A percentile compares a stretch with the other conserved stretches of the same genome.
These are phyloP conservation scores for Sebastes diploproa DNA, from an alignment of 2,797 vertebrate genomes.

Conservation along the genomic window DNA sequence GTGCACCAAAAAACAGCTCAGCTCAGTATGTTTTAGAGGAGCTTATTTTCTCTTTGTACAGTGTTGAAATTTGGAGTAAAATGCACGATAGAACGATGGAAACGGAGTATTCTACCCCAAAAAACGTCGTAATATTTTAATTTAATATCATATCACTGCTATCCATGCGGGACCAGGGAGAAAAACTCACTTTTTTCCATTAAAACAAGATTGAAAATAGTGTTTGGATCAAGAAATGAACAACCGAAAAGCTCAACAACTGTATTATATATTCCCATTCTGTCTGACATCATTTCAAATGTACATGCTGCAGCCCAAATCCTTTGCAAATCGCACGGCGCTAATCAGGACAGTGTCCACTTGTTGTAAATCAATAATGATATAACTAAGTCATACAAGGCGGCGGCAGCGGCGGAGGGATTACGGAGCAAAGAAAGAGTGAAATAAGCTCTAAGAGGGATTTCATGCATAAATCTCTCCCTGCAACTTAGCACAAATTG, in stretches of 20 bases:
- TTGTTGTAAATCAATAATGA: slow-evolving; percentile 83
- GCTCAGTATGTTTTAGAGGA: slow-evolving; percentile 13
- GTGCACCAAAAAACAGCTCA: slow-evolving; percentile 26
- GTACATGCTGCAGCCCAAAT: slow-evolving; percentile 56
- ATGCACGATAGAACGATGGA: not conserved
- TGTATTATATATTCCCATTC: slow-evolving; percentile 20
- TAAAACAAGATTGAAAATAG: slow-evolving; percentile 19
- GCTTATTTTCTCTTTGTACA: slow-evolving; percentile 28
- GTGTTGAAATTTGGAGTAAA: not conserved
- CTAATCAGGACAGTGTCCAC: slow-evolving; percentile 75
- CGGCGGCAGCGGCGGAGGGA: slow-evolving; percentile 68
- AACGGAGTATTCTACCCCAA: not conserved
- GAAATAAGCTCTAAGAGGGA: slow-evolving; percentile 79
- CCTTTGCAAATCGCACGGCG: slow-evolving; percentile 65
- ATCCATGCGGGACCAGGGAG: not conserved
- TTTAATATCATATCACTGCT: not conserved
- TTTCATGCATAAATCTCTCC: slow-evolving; percentile 81
- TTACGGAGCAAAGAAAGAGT: slow-evolving; percentile 72
- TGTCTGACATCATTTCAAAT: slow-evolving; percentile 39
- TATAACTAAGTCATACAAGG: slow-evolving; percentile 76
- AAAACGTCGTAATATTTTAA: not conserved
- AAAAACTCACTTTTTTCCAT: slow-evolving; percentile 9
- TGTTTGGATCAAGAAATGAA: not conserved
- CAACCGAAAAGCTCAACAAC: slow-evolving; percentile 11
- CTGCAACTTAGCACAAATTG: slow-evolving; percentile 82